These are phyloP conservation scores for Drosophila prostipennis DNA, from an alignment of 2,888 invertebrate genomes.

Conservation along the genomic window DNA sequence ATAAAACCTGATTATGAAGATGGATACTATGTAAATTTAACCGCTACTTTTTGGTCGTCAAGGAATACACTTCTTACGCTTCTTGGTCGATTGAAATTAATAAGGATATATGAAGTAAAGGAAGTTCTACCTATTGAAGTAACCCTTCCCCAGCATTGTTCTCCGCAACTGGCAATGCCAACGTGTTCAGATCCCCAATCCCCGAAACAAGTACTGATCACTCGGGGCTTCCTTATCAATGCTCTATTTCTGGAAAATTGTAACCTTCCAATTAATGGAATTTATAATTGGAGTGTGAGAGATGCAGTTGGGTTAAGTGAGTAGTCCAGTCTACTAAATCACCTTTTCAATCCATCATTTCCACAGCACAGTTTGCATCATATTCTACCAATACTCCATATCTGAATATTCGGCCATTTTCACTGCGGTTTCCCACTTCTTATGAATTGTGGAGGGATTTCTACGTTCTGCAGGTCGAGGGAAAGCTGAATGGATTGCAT, in stretches of 20 bases:
- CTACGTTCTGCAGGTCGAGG: slow-evolving; percentile 36
- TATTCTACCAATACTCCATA: not conserved
- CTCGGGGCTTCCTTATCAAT: not conserved
- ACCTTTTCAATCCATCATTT: not conserved
- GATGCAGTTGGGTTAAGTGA: slow-evolving; percentile 20
- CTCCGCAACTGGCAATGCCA: slow-evolving; percentile 6
- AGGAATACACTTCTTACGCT: slow-evolving; percentile 8
- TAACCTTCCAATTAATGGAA: not conserved
- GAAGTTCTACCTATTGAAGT: slow-evolving; percentile 2
- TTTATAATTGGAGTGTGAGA: slow-evolving; percentile 16
- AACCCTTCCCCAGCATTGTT: not conserved
- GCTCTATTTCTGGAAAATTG: slow-evolving; percentile 4
- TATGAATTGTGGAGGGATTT: slow-evolving; percentile 21
- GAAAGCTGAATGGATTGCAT: not conserved
- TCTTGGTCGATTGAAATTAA: not conserved
- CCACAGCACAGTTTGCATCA: slow-evolving; percentile 23
- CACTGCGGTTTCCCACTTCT: not conserved
- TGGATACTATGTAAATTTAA: slow-evolving; percentile 10
- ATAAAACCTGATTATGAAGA: slow-evolving; percentile 6
- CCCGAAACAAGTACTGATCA: not conserved
- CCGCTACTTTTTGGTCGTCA: slow-evolving; percentile 21
- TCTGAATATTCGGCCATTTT: slow-evolving; percentile 26
- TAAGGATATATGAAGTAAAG: not conserved
- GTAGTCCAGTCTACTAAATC: slow-evolving; percentile 3
- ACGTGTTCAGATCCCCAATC: slow-evolving; percentile 6